phyloP scores from a whole-genome alignment of 1,140 invertebrate genomes.

The Mamestra configurata region DNA sequence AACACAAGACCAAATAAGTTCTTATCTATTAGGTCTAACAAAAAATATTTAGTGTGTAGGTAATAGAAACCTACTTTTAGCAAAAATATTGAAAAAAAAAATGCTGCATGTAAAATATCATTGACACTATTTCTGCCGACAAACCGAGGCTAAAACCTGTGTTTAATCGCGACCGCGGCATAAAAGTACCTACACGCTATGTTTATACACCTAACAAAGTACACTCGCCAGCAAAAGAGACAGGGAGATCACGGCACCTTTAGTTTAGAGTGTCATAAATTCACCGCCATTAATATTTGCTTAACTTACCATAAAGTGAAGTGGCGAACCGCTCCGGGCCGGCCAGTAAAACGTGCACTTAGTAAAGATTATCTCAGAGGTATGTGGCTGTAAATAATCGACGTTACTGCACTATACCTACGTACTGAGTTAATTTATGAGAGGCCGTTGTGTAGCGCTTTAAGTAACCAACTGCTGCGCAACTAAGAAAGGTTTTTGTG shows the following conservation, averaged over 20 bases:
- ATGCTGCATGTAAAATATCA: no score
- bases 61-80: no score
- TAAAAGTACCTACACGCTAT: slow-evolving; percentile 17
- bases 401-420: slow-evolving; percentile 58
- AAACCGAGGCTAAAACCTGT: background rate
- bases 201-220: slow-evolving; percentile 28
- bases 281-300: slow-evolving; percentile 79
- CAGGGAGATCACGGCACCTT: slow-evolving; percentile 50
- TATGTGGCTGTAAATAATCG: slow-evolving; percentile 77
- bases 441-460: slow-evolving; percentile 20
- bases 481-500: slow-evolving; percentile 38
- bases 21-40: no score
- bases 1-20: no score
- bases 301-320: slow-evolving; percentile 81
- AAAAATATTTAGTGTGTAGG: no score
- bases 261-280: slow-evolving; percentile 71
- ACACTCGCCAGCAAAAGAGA: slow-evolving; percentile 40
- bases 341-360: slow-evolving; percentile 78
- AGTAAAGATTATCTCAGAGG: slow-evolving; percentile 80
- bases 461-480: slow-evolving; percentile 9
- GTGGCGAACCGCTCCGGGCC: slow-evolving; percentile 61
- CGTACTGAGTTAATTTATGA: slow-evolving; percentile 65
- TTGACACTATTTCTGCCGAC: background rate
- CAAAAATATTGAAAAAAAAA: no score
- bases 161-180: background rate